These are phyloP conservation scores for Caenorhabditis parvicauda DNA, from an alignment of 2,888 invertebrate genomes.

Conservation along the genomic window DNA sequence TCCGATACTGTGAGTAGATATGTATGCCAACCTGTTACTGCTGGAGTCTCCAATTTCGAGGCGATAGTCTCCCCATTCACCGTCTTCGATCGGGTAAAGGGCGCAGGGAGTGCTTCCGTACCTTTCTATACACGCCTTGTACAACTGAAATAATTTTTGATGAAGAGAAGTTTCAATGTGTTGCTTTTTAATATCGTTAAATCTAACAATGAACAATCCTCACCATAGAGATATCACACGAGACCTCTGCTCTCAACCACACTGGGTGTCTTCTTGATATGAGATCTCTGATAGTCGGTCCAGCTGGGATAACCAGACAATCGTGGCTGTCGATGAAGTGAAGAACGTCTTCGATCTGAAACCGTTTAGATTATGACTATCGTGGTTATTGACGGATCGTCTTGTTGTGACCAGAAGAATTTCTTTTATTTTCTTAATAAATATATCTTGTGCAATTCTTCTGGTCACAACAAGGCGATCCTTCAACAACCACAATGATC, in stretches of 20 bases:
- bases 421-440: not conserved
- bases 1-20: too few species aligned
- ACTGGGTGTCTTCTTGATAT: slow-evolving; percentile 12
- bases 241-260: slow-evolving; percentile 25
- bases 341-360: slow-evolving; percentile 16
- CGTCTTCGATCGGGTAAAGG: slow-evolving; percentile 24
- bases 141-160: slow-evolving; percentile 18
- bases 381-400: too few species aligned
- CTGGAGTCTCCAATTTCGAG: slow-evolving; percentile 38
- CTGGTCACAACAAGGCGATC: too few species aligned
- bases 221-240: slow-evolving; percentile 9
- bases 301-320: slow-evolving; percentile 22
- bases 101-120: slow-evolving; percentile 18
- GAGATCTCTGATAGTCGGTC: slow-evolving; percentile 12
- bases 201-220: not conserved
- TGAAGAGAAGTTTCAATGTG: not conserved
- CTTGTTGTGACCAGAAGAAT: too few species aligned
- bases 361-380: not conserved
- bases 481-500: too few species aligned
- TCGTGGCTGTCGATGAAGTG: slow-evolving; percentile 7
- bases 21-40: slow-evolving; percentile 20
- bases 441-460: too few species aligned
- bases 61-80: slow-evolving; percentile 13
- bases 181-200: not conserved
- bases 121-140: slow-evolving; percentile 15